Base-by-base conservation (phyloP, 2,797 vertebrate species). In the Sebastes nivosus region DNA sequence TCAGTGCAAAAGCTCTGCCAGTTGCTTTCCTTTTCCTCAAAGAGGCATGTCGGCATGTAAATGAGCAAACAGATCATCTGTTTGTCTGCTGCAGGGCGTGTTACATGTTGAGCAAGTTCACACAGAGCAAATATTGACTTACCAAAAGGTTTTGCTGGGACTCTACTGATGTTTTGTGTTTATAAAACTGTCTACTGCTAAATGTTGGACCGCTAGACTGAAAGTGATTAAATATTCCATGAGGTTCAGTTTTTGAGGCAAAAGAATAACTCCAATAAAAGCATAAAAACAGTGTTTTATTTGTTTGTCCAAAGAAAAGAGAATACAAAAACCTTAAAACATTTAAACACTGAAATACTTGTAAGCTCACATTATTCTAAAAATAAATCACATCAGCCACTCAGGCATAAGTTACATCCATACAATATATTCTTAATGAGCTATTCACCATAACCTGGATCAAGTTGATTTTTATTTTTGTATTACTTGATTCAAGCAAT, bases 361-460 rank as follows among this genome's bases (percentile, higher is more conserved):
- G 13, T 10, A 12, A 30, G 1, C 22, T 34, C n/a, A 65, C 20
- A 54, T 34, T 29, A 2, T 29, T 4, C 22, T 8, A 27, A 6
- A 59, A 14, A 25, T 29, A 36, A n/a, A 42, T 72, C 0, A 72
- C 16, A 83, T 59, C 52, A 76, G 60, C n/a, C 67, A 20, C 1
- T 6, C 59, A 67, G 2, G 12, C 10, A 60, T 74, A 79, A 85
- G 2, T 85, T 87, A 81, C 84, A 85, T 60, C 59, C 74, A 4
- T 50, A 58, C 59, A 57, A 29, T 22, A 64, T n/a, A 24, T 61
- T 30, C 29, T 54, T 6, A 52, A 1, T 50, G 6, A 27, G 16
- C 16, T 20, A 30, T 16, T 29, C 4, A 1, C 8, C 2, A 18
- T 4, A 24, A 9, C 65, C 46, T 58, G 55, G 55, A 10, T 18